Evolutionary conservation across 2,888 invertebrate genomes (phyloP), one percentile per base, ranked within the genome.

Genomic region (Troglohyphantes excavatus): DNA sequence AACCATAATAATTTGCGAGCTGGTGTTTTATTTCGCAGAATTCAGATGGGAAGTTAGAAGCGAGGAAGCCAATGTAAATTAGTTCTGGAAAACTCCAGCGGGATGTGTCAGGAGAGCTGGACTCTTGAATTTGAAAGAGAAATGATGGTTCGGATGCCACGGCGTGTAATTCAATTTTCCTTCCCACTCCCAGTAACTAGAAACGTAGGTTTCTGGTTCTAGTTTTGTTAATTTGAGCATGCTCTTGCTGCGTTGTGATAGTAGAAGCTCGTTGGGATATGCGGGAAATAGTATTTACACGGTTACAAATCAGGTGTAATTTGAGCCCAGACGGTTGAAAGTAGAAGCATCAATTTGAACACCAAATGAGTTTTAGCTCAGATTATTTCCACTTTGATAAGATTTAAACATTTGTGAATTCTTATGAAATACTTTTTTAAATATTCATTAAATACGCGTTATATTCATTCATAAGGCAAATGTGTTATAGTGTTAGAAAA

Each of bases 71-170:
- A 33, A 78, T 78, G 78, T 65, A 78, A 78, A 78, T 78, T 65
- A 78, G 78, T 63, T 65, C 13, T 23, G 26, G 78, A 65, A 65
- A 78, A 65, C 63, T 43, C 21, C 5, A 33, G 29, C 11, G 59
- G 61, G 61, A 76, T 76, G 13, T n/a, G 59, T 76, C 78, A 65
- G 78, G 61, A 21, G 39, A 33, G 65, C 78, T 65, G 78, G 65
- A 65, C 78, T 78, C 78, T 78, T 78, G 78, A 78, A 33, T 78
- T 65, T 33, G 78, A 78, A 78, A 78, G 78, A 65, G 78, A 78
- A 78, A 78, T 78, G 78, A 65, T 65, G 78, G 39, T 43, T 43
- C 3, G n/a, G 39, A 65, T 26, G 39, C 73, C n/a, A n/a, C 53
- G 17, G 17, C 2, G 23, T 11, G 78, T 63, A 78, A 78, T 78